Percentiles rank a stretch among this genome's conserved stretches.
Evolutionary conservation across 1,140 invertebrate genomes (phyloP).

Genomic region (Atopsyche davidsoni): DNA sequence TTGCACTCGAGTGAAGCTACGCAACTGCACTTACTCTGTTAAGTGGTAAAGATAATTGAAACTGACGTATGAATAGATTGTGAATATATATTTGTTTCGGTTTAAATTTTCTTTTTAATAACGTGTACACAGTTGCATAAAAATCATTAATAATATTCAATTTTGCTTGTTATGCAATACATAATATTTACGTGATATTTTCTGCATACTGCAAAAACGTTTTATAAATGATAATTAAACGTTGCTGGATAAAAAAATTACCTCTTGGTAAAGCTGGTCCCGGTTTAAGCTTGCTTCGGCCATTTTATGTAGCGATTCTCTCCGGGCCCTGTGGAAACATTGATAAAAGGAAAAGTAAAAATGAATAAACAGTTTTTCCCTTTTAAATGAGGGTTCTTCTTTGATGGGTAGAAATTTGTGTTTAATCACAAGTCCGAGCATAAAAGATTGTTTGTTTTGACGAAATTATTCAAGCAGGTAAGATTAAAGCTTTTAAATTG

Average conservation of each 20-base stretch:
- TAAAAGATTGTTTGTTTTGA: slow-evolving; percentile 29
- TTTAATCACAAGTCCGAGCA: slow-evolving; percentile 27
- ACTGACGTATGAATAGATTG: neutral
- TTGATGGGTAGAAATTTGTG: slow-evolving; percentile 23
- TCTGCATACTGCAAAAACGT: too few relatives aligned
- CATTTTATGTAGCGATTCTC: slow-evolving; percentile 21
- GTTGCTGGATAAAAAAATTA: too few relatives aligned
- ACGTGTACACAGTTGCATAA: too few relatives aligned
- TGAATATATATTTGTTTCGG: neutral
- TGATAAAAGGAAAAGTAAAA: slow-evolving; percentile 23
- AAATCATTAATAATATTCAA: too few relatives aligned
- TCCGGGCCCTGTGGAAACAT: slow-evolving; percentile 23
- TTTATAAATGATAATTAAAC: too few relatives aligned
- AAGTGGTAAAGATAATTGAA: too few relatives aligned
- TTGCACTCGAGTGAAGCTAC: too few relatives aligned
- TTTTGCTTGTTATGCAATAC: too few relatives aligned
- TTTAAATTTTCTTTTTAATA: slow-evolving; percentile 1
- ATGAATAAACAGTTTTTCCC: slow-evolving; percentile 24
- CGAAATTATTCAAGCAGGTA: slow-evolving; percentile 22
- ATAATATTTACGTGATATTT: too few relatives aligned
- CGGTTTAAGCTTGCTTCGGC: slow-evolving; percentile 21
- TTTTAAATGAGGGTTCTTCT: slow-evolving; percentile 20
- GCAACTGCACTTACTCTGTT: too few relatives aligned
- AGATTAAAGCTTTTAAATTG: slow-evolving; percentile 25
- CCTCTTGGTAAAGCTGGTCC: too few relatives aligned